phyloP scores from a whole-genome alignment of 1,140 invertebrate species.

The Ceratina calcarata region DNA sequence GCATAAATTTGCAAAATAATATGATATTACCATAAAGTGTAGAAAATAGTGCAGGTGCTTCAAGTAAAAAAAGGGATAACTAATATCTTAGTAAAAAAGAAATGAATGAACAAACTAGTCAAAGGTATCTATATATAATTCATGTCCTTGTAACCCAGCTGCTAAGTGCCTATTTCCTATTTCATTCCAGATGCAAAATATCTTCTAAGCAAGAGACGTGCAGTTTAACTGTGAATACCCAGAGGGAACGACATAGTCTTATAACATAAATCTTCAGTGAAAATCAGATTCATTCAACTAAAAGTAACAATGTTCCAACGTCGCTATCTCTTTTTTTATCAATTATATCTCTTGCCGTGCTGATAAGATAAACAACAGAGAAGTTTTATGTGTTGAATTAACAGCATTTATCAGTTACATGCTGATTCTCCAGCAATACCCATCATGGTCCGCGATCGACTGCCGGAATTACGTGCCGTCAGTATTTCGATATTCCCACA shows the following conservation, averaged over 20 bases:
- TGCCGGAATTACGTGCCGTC: constrained; percentile 75
- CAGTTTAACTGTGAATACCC: constrained; percentile 31
- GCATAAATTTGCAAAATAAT: neutral
- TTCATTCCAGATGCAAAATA: constrained; percentile 74
- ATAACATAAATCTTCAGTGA: neutral
- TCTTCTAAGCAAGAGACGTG: constrained; percentile 56
- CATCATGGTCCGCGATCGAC: constrained; percentile 77
- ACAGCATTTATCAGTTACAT: constrained; percentile 61
- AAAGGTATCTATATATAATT: constrained; percentile 39
- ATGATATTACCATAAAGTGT: neutral
- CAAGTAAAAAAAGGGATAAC: neutral
- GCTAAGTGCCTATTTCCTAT: constrained; percentile 75
- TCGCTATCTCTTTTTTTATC: constrained; percentile 69
- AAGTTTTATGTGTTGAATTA: constrained; percentile 31
- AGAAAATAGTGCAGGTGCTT: neutral
- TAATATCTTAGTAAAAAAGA: neutral
- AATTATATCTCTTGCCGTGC: constrained; percentile 68
- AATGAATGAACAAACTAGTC: constrained; percentile 37
- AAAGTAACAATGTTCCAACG: constrained; percentile 21
- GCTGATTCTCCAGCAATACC: constrained; percentile 45
- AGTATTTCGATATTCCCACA: constrained; percentile 58
- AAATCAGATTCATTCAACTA: constrained; percentile 5
- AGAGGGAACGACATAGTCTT: constrained; percentile 3
- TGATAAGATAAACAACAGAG: constrained; percentile 71
- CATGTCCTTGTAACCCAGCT: constrained; percentile 67